Conservation (phyloP, 2,113 vertebrate species). For the Bagarius yarrelli region DNA sequence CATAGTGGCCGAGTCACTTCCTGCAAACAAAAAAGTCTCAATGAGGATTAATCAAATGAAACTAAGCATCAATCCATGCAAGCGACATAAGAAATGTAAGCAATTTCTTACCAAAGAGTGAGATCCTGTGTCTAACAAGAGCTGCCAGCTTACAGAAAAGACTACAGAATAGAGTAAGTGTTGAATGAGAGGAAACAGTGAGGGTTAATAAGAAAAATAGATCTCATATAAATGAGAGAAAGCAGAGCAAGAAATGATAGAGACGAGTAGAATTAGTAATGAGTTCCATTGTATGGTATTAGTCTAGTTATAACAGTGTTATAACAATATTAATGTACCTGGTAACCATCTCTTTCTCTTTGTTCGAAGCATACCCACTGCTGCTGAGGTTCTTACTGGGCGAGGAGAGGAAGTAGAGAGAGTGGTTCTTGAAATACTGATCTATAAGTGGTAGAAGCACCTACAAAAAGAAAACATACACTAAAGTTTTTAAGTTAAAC, state of each 20-base stretch:
- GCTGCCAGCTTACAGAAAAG: conserved; percentile 99
- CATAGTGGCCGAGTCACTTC: conserved; percentile 91
- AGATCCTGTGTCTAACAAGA: conserved; percentile 99
- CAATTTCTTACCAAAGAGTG: conserved; percentile 89
- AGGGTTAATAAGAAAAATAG: background rate
- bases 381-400: conserved; percentile 91
- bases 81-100: background rate
- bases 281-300: no score
- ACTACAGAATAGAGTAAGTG: conserved; percentile 64
- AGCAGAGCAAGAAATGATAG: conserved; percentile 38
- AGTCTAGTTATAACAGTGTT: background rate
- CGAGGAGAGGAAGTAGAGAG: conserved; percentile 94
- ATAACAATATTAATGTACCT: conserved; percentile 69
- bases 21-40: conserved; percentile 61
- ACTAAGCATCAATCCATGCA: background rate
- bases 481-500: no score
- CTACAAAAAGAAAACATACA: conserved; percentile 63
- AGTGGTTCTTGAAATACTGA: conserved; percentile 98
- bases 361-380: conserved; percentile 95
- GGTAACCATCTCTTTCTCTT: conserved; percentile 98
- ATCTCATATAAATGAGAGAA: background rate
- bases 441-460: conserved; percentile 96
- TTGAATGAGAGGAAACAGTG: background rate
- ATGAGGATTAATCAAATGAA: background rate
- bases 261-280: conserved; percentile 26